Conservation (phyloP, 2,797 vertebrate genomes). For the Psittacula derbiana region DNA sequence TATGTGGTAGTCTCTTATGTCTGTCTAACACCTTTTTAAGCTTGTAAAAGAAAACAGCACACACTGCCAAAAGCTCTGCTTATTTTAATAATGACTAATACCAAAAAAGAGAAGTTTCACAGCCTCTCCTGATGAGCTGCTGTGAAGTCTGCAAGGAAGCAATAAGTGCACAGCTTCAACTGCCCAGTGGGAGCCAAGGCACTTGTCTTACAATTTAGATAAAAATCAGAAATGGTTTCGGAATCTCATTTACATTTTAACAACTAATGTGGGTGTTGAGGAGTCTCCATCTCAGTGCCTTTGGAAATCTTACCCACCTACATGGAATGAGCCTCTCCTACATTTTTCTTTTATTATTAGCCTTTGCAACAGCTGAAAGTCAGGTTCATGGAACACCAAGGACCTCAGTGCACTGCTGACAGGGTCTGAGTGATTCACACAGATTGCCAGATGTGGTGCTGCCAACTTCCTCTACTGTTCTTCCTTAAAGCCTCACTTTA, state of each 20-base stretch:
- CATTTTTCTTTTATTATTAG: neutral
- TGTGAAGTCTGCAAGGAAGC: neutral
- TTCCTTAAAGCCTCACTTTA: neutral
- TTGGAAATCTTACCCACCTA: neutral
- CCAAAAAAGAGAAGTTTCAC: neutral
- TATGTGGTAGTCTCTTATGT: neutral
- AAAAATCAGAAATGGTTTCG: neutral
- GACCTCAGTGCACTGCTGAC: neutral
- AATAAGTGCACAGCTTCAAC: neutral
- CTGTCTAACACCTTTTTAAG: slow-evolving; percentile 11
- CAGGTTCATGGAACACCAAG: neutral
- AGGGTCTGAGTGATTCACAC: neutral
- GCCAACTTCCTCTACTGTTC: neutral
- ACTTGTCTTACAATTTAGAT: neutral
- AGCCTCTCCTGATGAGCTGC: neutral
- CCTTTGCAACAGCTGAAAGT: neutral
- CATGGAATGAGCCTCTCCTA: neutral
- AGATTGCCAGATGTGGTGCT: neutral
- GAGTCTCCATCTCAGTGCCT: neutral
- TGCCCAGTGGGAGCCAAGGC: neutral
- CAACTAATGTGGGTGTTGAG: neutral
- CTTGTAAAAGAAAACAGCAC: neutral
- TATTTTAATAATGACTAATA: slow-evolving; percentile 13
- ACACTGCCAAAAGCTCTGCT: neutral
- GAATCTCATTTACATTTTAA: neutral